A percentile compares a stretch with the other conserved stretches of the same genome.
These are phyloP conservation scores for Theodoxus fluviatilis DNA, from an alignment of 2,888 invertebrate species.

Conservation along the genomic window DNA sequence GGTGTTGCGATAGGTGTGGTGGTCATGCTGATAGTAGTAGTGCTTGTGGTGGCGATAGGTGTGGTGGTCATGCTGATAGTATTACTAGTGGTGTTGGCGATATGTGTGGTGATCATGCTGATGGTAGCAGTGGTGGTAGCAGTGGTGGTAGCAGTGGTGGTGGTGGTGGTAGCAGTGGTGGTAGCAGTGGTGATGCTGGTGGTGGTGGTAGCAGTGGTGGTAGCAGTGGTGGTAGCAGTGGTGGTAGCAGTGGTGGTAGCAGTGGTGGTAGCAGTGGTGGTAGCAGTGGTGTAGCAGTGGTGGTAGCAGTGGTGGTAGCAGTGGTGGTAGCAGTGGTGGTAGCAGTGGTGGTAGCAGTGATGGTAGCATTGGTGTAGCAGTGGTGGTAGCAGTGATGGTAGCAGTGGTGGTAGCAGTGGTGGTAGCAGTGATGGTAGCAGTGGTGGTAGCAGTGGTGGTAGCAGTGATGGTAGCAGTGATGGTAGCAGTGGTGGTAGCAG, in stretches of 20 bases:
- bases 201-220: slow-evolving; percentile 2
- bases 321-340: background rate
- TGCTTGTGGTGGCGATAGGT: too few relatives aligned
- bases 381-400: background rate
- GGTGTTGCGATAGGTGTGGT: too few relatives aligned
- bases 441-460: background rate
- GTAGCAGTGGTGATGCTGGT: too few relatives aligned
- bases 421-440: background rate
- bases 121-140: too few relatives aligned
- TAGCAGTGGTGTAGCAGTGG: too few relatives aligned
- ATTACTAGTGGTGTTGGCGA: too few relatives aligned
- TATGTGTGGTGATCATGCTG: too few relatives aligned
- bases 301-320: background rate
- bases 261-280: background rate
- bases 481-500: background rate
- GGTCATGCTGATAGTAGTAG: too few relatives aligned
- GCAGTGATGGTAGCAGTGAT: background rate
- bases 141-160: too few relatives aligned
- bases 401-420: background rate
- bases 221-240: slow-evolving; percentile 14
- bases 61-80: too few relatives aligned
- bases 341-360: background rate
- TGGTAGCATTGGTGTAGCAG: background rate
- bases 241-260: background rate
- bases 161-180: too few relatives aligned